These are phyloP conservation scores for Chaunax sp. DNA, from an alignment of 2,797 vertebrate species.

Conservation along the genomic window DNA sequence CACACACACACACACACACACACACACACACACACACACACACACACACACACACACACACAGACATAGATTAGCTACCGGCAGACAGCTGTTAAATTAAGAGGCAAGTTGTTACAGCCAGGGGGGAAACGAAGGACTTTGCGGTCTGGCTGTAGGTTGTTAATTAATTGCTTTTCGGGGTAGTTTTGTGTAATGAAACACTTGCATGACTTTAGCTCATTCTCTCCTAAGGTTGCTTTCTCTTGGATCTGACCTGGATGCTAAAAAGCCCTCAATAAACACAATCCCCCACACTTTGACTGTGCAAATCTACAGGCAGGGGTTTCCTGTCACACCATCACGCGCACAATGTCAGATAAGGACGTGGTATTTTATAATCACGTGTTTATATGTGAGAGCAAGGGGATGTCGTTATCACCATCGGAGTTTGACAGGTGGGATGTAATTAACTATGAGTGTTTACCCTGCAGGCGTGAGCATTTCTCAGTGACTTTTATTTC, in stretches of 20 bases:
- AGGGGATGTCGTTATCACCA: slow-evolving; percentile 13
- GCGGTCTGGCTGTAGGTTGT: slow-evolving; percentile 47
- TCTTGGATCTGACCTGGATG: slow-evolving; percentile 58
- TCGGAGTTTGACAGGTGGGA: slow-evolving; percentile 47
- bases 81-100: slow-evolving; percentile 54
- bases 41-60: neutral
- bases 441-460: slow-evolving; percentile 48
- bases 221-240: slow-evolving; percentile 72
- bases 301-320: slow-evolving; percentile 25
- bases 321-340: slow-evolving; percentile 46
- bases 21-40: neutral
- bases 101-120: slow-evolving; percentile 44
- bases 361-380: slow-evolving; percentile 7
- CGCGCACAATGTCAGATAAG: slow-evolving; percentile 20
- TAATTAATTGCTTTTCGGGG: slow-evolving; percentile 77
- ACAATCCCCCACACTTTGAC: slow-evolving; percentile 3
- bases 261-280: slow-evolving; percentile 67
- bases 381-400: slow-evolving; percentile 4
- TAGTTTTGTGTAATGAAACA: slow-evolving; percentile 75
- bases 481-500: slow-evolving; percentile 46
- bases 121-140: slow-evolving; percentile 53
- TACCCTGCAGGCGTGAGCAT: slow-evolving; percentile 34
- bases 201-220: slow-evolving; percentile 65
- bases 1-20: neutral
- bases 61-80: slow-evolving; percentile 24